Evolutionary conservation across 2,888 invertebrate genomes (phyloP), one percentile per base, ranked within the genome.

Genomic region (Ditylenchus weischeri): DNA sequence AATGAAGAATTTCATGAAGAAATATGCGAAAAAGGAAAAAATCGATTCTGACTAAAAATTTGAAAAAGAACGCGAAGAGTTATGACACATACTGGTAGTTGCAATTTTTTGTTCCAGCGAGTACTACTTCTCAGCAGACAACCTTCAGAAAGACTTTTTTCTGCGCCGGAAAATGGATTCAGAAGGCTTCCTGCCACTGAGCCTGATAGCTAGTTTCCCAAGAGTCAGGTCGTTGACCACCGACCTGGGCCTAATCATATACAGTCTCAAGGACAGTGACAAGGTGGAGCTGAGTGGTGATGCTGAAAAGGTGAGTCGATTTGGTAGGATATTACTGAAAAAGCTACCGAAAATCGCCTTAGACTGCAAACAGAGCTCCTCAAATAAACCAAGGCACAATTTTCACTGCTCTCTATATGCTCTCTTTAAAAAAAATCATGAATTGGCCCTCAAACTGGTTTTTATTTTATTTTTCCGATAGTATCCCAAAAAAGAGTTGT

Each of bases 41-140:
- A n/a, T n/a, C n/a, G n/a, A n/a, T n/a, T n/a, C n/a, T n/a, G n/a
- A n/a, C n/a, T n/a, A n/a, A n/a, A n/a, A n/a, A n/a, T n/a, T n/a
- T n/a, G n/a, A n/a, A n/a, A n/a, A n/a, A n/a, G n/a, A n/a, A n/a
- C n/a, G n/a, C n/a, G n/a, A n/a, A n/a, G n/a, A n/a, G n/a, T n/a
- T n/a, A n/a, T n/a, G n/a, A n/a, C n/a, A n/a, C n/a, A n/a, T n/a
- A n/a, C n/a, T 11, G 38, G 38, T 38, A 38, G n/a, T 38, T 38
- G 11, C 38, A 38, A 38, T 43, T 43, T 43, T 43, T 43, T 43
- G 43, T 23, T 88, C 50, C 87, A 96, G 95, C 84, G 96, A 98
- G 86, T 98, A 98, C 86, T 98, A 98, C 88, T 96, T 98, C 87
- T 93, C 93, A 79, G 90, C 90, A 75, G 94, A 94, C 83, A 98